Conservation (phyloP, 1,140 invertebrate species). For the Brachionus rotundiformis region DNA sequence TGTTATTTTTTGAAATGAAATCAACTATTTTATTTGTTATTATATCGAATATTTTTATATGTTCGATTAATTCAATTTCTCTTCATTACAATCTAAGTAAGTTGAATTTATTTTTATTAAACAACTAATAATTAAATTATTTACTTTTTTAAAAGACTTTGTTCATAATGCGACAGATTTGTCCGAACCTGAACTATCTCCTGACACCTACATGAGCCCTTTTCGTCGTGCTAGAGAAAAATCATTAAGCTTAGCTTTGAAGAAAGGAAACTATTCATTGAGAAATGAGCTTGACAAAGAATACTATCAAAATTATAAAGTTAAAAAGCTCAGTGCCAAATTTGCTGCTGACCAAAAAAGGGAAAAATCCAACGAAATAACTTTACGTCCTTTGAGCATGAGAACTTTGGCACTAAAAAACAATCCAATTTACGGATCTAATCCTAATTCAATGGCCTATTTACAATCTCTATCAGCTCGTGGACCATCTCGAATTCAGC, state of each 20-base stretch:
- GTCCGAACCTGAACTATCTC: not conserved
- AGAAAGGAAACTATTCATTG: not conserved
- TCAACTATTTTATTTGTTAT: not conserved
- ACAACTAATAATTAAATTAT: too few relatives aligned
- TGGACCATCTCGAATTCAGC: not conserved
- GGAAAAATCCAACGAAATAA: not conserved
- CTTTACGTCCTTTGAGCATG: not conserved
- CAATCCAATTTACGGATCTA: not conserved
- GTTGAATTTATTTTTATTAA: not conserved
- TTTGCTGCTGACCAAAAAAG: not conserved
- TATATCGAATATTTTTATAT: not conserved
- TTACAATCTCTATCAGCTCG: not conserved
- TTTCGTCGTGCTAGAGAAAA: constrained; percentile 9
- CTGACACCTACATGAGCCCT: constrained; percentile 15
- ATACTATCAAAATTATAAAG: constrained; percentile 35
- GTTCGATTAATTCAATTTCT: not conserved
- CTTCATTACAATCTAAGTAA: not conserved
- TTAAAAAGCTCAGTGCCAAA: not conserved
- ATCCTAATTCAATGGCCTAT: not conserved
- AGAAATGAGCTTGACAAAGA: constrained; percentile 20
- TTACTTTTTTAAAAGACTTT: not conserved
- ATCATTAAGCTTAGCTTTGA: not conserved
- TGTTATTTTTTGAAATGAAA: too few relatives aligned
- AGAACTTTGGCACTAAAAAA: constrained; percentile 22
- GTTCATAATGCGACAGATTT: not conserved